Conservation (phyloP, 2,888 invertebrate genomes). For the Caenorhabditis doughertyi region DNA sequence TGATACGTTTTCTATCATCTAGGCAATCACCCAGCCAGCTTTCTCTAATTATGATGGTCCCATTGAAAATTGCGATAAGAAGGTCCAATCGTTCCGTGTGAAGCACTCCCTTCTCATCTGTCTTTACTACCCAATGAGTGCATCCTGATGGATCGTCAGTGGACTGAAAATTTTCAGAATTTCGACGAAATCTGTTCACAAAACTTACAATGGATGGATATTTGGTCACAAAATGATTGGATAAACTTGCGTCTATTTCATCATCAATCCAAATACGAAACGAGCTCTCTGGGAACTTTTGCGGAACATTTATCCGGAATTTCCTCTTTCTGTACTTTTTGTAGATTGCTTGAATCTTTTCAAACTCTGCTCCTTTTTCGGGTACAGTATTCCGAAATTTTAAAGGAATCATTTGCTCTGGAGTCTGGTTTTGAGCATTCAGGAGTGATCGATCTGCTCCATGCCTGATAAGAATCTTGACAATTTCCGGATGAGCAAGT, state of each 20-base stretch:
- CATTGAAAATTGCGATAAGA: conserved; percentile 16
- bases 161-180: conserved; percentile 6
- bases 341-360: not conserved
- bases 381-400: not conserved
- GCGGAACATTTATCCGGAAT: conserved; percentile 13
- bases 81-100: not conserved
- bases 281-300: conserved; percentile 1
- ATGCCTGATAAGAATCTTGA: conserved; percentile 22
- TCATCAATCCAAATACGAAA: conserved; percentile 24
- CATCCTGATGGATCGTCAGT: not conserved
- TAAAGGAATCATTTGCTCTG: conserved; percentile 13
- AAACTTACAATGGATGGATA: conserved; percentile 29
- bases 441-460: conserved; percentile 32
- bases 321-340: conserved; percentile 4
- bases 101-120: not conserved
- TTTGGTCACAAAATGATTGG: conserved; percentile 7
- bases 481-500: not conserved
- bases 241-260: not conserved
- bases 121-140: conserved; percentile 28
- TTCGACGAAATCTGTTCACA: not conserved
- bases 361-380: not conserved
- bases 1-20: not conserved
- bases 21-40: conserved; percentile 32
- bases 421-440: conserved; percentile 6
- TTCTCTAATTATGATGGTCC: conserved; percentile 26